A percentile compares a stretch with the other conserved stretches of the same genome.
phyloP scores from a whole-genome alignment of 2,888 invertebrate genomes.

The Leucania comma region DNA sequence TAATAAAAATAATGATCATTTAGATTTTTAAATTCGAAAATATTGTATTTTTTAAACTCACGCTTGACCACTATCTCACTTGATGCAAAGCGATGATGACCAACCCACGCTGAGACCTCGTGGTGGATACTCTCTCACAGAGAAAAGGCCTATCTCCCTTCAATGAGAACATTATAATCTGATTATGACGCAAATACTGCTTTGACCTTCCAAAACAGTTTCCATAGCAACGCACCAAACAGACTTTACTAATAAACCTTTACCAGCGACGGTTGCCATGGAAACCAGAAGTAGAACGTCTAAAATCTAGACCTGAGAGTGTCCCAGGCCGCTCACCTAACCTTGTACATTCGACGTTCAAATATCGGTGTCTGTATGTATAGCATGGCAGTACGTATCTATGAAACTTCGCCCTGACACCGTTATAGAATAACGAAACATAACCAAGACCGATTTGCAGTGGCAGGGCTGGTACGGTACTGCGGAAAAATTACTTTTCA shows the following conservation, averaged over 20 bases:
- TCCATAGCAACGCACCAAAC: constrained; percentile 26
- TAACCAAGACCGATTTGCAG: constrained; percentile 60
- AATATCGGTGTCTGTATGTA: constrained; percentile 53
- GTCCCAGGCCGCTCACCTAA: constrained; percentile 61
- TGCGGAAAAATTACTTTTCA: too few species aligned
- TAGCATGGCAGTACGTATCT: constrained; percentile 45
- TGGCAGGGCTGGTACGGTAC: constrained; percentile 46
- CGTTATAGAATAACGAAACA: constrained; percentile 79
- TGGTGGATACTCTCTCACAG: too few species aligned
- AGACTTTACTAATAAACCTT: neutral
- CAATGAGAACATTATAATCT: neutral
- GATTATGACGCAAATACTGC: neutral
- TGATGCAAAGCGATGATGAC: too few species aligned
- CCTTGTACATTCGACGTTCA: constrained; percentile 65
- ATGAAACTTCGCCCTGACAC: constrained; percentile 78
- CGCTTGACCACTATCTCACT: too few species aligned
- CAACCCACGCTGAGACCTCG: too few species aligned
- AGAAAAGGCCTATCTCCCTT: neutral
- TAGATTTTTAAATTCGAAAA: too few species aligned
- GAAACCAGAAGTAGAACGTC: constrained; percentile 46
- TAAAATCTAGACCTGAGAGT: constrained; percentile 38
- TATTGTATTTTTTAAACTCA: too few species aligned
- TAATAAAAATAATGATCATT: too few species aligned
- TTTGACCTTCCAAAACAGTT: neutral
- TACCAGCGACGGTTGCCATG: constrained; percentile 40